Evolutionary conservation across 2,888 invertebrate species (phyloP), one percentile per base, ranked within the genome.

Genomic region (Antitype chi): DNA sequence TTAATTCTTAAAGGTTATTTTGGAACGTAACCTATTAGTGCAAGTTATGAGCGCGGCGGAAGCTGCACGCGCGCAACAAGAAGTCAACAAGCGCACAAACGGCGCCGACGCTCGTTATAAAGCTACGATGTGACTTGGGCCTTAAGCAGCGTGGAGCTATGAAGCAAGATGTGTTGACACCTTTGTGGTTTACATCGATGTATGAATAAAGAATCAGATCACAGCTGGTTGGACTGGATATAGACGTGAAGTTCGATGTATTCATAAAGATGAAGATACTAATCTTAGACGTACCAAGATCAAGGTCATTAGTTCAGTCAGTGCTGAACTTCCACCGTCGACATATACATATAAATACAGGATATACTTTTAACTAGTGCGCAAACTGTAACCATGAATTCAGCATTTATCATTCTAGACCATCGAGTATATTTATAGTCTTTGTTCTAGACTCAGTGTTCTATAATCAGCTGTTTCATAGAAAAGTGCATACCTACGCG

Each of bases 51-150:
- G 62, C 68, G 77, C 70, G 76, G 70, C 84, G 87, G 90, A 86
- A 89, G 85, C 87, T 88, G 87, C 77, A 82, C 77, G 78, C 55
- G 57, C 80, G 84, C 85, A 80, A 78, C 82, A 77, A 83, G 84
- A 82, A 79, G 84, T 52, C 47, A 76, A 68, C 63, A 82, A 78
- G 63, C 78, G 28, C 53, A 79, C 80, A 89, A 86, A 88, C 82
- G 85, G 71, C 83, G 88, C 90, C 91, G 91, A 76, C 90, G 43
- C 78, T 92, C 85, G 87, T 88, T 88, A 87, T 74, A 74, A 76
- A 55, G 85, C 60, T 87, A 85, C 85, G 81, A 90, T 92, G 89
- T 87, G 89, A 87, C 83, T 83, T 70, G 89, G 78, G 82, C 87
- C 76, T 70, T 72, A 88, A 88, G 64, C 62, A 71, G 60, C 74